phyloP scores from a whole-genome alignment of 2,888 invertebrate genomes.

The Euclidia mi region DNA sequence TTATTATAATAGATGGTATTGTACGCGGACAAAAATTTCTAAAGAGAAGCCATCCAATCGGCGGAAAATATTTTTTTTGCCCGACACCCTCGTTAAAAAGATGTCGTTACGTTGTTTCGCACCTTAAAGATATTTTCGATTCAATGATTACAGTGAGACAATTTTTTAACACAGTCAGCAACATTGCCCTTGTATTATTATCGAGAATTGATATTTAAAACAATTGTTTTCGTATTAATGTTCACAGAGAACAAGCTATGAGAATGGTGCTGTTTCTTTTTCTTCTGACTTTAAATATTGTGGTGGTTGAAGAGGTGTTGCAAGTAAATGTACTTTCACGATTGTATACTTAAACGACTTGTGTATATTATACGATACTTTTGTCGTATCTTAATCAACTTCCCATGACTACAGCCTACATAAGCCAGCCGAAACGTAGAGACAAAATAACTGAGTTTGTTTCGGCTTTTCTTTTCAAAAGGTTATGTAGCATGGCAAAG shows the following conservation, averaged over 20 bases:
- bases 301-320: too few relatives aligned
- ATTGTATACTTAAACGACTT: too few relatives aligned
- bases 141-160: slow-evolving; percentile 60
- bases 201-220: slow-evolving; percentile 22
- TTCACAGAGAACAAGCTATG: slow-evolving; percentile 10
- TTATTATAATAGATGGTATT: slow-evolving; percentile 41
- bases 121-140: slow-evolving; percentile 60
- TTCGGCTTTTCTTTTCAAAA: too few relatives aligned
- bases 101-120: slow-evolving; percentile 61
- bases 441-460: too few relatives aligned
- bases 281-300: too few relatives aligned
- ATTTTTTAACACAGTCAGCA: slow-evolving; percentile 56
- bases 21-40: slow-evolving; percentile 62
- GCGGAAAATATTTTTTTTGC: slow-evolving; percentile 59
- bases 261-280: too few relatives aligned
- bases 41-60: slow-evolving; percentile 70
- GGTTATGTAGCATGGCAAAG: too few relatives aligned
- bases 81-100: slow-evolving; percentile 63
- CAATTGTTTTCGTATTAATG: slow-evolving; percentile 23
- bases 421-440: too few relatives aligned
- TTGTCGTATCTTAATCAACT: too few relatives aligned
- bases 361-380: too few relatives aligned
- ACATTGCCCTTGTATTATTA: slow-evolving; percentile 39
- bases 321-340: too few relatives aligned
- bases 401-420: too few relatives aligned